A percentile compares a stretch with the other conserved stretches of the same genome.
Evolutionary conservation across 2,113 vertebrate species (phyloP).

Genomic region (Polyodon spathula): DNA sequence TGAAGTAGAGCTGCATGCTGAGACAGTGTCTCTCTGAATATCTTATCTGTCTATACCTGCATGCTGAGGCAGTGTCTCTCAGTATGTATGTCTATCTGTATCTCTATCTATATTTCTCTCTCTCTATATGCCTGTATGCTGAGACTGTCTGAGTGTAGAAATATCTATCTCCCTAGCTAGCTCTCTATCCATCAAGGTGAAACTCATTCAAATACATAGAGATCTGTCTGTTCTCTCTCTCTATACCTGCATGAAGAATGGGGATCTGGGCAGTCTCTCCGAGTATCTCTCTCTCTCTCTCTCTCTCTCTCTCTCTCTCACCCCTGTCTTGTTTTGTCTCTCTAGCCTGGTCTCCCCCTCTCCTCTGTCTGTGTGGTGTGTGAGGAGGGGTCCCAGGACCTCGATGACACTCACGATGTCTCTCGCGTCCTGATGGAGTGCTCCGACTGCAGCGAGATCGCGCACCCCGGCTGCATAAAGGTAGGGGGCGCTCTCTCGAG

Average conservation of each 20-base stretch:
- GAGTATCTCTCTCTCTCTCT: conserved; percentile 22
- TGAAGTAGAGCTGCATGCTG: conserved; percentile 86
- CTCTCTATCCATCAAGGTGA: too few species aligned
- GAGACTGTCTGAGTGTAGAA: too few species aligned
- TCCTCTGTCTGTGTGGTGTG: conserved; percentile 87
- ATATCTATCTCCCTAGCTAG: too few species aligned
- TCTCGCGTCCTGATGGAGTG: conserved; percentile 93
- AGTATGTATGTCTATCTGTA: too few species aligned
- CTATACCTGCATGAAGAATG: too few species aligned
- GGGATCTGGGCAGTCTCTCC: too few species aligned
- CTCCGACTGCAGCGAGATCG: conserved; percentile 85
- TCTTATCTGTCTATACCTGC: neutral
- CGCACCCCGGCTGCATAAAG: conserved; percentile 86
- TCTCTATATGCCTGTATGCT: too few species aligned
- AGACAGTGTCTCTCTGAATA: conserved; percentile 78
- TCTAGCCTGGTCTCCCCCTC: conserved; percentile 90
- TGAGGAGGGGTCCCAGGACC: conserved; percentile 81
- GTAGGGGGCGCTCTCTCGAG: conserved; percentile 38
- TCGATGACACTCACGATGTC: conserved; percentile 70
- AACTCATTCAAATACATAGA: too few species aligned
- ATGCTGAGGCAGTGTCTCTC: too few species aligned
- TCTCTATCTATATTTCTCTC: too few species aligned
- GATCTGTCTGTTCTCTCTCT: too few species aligned
- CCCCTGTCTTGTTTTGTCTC: too few species aligned
- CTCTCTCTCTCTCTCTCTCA: conserved; percentile 22